Percentiles rank a stretch among this genome's conserved stretches.
These are phyloP conservation scores for Latheticus oryzae DNA, from an alignment of 2,888 invertebrate species.

Conservation along the genomic window DNA sequence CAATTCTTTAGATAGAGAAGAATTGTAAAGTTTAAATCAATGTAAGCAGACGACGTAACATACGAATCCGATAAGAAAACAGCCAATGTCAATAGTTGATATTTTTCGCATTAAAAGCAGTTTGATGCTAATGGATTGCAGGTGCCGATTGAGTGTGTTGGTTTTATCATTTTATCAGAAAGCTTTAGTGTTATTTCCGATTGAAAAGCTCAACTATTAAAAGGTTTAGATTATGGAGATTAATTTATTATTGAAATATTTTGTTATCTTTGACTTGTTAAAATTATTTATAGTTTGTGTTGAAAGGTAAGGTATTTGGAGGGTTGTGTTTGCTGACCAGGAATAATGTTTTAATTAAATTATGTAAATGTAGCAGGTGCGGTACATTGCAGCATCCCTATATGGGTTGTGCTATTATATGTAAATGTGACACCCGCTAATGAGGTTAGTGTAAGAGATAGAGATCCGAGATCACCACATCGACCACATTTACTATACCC, in stretches of 20 bases:
- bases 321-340: constrained; percentile 37
- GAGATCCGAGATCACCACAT: constrained; percentile 52
- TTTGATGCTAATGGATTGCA: constrained; percentile 60
- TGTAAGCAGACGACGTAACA: constrained; percentile 55
- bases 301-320: constrained; percentile 10
- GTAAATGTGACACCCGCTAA: constrained; percentile 61
- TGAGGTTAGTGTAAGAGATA: constrained; percentile 56
- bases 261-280: no score
- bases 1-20: constrained; percentile 36
- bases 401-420: constrained; percentile 55
- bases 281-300: no score
- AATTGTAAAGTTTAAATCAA: constrained; percentile 52
- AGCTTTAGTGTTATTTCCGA: constrained; percentile 35
- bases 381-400: constrained; percentile 48
- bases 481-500: constrained; percentile 51
- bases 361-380: constrained; percentile 52
- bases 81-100: constrained; percentile 57
- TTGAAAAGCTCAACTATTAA: constrained; percentile 37
- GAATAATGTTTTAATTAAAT: constrained; percentile 52
- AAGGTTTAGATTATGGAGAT: constrained; percentile 42
- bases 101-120: constrained; percentile 58
- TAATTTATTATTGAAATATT: no score
- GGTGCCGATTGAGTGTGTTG: constrained; percentile 48
- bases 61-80: constrained; percentile 58
- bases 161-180: constrained; percentile 42